Conservation (phyloP, 2,797 vertebrate genomes). For the Myripristis murdjan region DNA sequence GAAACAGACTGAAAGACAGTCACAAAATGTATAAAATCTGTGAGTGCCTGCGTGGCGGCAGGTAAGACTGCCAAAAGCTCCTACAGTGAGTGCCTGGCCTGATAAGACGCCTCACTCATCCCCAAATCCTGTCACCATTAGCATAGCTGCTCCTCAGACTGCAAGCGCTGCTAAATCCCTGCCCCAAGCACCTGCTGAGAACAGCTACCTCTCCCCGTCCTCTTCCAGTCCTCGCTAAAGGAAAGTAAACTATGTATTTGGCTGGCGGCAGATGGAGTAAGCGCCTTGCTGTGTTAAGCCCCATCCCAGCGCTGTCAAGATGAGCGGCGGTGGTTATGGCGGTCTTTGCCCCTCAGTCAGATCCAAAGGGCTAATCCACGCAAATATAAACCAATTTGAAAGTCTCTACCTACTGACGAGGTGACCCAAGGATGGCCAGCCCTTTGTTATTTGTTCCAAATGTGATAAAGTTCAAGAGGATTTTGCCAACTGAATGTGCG, state of each 20-base stretch:
- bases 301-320: constrained; percentile 56
- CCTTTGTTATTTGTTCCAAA: constrained; percentile 44
- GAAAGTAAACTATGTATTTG: constrained; percentile 75
- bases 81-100: constrained; percentile 59
- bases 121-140: constrained; percentile 79
- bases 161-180: constrained; percentile 72
- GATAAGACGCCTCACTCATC: constrained; percentile 78
- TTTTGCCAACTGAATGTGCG: constrained; percentile 22
- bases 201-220: constrained; percentile 53
- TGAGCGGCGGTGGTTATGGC: constrained; percentile 62
- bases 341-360: constrained; percentile 39
- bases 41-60: constrained; percentile 65
- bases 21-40: constrained; percentile 68
- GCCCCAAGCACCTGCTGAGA: constrained; percentile 67
- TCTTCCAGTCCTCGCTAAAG: constrained; percentile 63
- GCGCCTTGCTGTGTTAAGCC: constrained; percentile 62
- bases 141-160: constrained; percentile 74
- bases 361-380: constrained; percentile 53
- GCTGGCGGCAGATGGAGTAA: constrained; percentile 65
- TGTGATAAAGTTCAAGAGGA: constrained; percentile 35
- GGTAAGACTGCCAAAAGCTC: constrained; percentile 72
- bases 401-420: constrained; percentile 52
- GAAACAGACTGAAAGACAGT: constrained; percentile 44
- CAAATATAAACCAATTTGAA: constrained; percentile 56
- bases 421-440: constrained; percentile 39